These are phyloP conservation scores for Thymallus thymallus DNA, from an alignment of 2,113 vertebrate genomes.

Conservation along the genomic window DNA sequence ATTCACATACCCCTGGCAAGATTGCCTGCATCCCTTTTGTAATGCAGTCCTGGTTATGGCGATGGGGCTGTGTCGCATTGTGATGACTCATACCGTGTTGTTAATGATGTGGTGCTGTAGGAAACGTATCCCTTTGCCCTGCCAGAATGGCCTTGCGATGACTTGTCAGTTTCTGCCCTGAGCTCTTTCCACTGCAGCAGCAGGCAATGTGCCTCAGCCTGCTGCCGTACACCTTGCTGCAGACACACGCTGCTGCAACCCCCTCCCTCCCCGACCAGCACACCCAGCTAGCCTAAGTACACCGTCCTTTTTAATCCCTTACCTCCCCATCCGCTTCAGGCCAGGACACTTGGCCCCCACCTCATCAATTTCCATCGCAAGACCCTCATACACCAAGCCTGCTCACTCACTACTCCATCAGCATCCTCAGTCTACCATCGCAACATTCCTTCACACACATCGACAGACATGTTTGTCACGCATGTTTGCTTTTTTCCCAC, in stretches of 20 bases:
- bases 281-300: constrained; percentile 35
- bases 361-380: not conserved
- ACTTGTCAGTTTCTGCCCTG: constrained; percentile 52
- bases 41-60: not conserved
- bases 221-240: not conserved
- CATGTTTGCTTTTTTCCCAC: constrained; percentile 39
- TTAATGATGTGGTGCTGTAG: constrained; percentile 18
- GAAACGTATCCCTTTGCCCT: not conserved
- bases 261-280: constrained; percentile 28
- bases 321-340: constrained; percentile 2
- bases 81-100: constrained; percentile 10
- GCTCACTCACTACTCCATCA: not conserved
- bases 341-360: not conserved
- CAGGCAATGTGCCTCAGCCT: not conserved
- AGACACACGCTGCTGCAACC: constrained; percentile 9
- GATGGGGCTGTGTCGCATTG: not conserved
- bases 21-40: not conserved
- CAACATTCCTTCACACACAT: not conserved
- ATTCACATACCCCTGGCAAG: no score
- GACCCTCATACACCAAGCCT: not conserved
- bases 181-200: constrained; percentile 29
- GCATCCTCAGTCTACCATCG: not conserved
- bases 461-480: not conserved
- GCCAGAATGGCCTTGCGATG: constrained; percentile 37
- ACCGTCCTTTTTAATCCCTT: constrained; percentile 16